These are phyloP conservation scores for Leptopilina myrica DNA, from an alignment of 2,888 invertebrate genomes.

Conservation along the genomic window DNA sequence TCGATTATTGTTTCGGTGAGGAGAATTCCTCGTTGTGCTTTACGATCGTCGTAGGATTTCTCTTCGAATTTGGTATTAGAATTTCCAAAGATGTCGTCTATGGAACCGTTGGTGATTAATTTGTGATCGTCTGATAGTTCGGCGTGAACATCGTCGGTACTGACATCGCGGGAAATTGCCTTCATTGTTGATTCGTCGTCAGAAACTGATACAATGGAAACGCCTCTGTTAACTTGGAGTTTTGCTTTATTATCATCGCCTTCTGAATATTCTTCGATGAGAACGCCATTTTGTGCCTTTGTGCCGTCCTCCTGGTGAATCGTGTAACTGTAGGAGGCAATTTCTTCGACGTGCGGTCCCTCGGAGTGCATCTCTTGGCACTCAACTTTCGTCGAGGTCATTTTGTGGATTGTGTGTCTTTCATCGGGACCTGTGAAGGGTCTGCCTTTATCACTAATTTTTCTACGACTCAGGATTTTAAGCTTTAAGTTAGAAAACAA, in stretches of 20 bases:
- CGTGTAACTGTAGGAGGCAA: constrained; percentile 81
- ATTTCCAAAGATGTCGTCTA: constrained; percentile 58
- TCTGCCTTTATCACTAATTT: constrained; percentile 59
- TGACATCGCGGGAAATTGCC: constrained; percentile 80
- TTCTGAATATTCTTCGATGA: constrained; percentile 76
- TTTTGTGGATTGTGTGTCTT: constrained; percentile 83
- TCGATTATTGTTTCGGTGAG: constrained; percentile 71
- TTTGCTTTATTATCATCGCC: constrained; percentile 75
- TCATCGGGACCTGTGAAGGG: constrained; percentile 81
- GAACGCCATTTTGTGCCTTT: constrained; percentile 70
- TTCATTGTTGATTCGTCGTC: constrained; percentile 82
- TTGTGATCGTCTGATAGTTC: constrained; percentile 60
- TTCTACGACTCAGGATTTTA: constrained; percentile 27
- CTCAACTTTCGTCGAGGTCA: constrained; percentile 80
- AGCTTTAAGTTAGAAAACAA: not conserved
- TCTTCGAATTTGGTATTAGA: constrained; percentile 60
- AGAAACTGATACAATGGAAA: constrained; percentile 83
- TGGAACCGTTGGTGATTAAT: constrained; percentile 57
- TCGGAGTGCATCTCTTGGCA: constrained; percentile 79
- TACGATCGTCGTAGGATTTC: constrained; percentile 58
- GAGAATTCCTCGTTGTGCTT: constrained; percentile 58
- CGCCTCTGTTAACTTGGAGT: constrained; percentile 77
- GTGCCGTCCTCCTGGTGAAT: constrained; percentile 77
- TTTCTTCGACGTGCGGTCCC: constrained; percentile 80
- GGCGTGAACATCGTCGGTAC: constrained; percentile 79